Evolutionary conservation across 2,797 vertebrate species (phyloP).

Genomic region (Molossus molossus): DNA sequence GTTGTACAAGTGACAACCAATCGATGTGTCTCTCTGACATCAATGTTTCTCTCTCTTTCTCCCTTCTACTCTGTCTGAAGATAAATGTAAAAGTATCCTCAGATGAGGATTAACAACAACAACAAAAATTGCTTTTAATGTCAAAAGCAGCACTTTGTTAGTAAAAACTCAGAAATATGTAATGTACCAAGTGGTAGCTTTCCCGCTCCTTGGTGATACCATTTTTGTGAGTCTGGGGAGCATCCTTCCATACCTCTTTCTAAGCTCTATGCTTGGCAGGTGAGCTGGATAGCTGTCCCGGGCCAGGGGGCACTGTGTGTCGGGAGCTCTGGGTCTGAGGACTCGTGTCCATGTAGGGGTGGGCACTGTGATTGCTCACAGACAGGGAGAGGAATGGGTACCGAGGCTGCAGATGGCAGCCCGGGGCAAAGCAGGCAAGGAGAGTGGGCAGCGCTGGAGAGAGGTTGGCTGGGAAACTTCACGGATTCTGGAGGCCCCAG

Average conservation of each 20-base stretch:
- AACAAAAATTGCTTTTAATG: not conserved
- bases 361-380: not conserved
- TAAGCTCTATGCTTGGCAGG: not conserved
- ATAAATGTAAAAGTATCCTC: too few relatives aligned
- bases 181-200: too few relatives aligned
- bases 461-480: not conserved
- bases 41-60: too few relatives aligned
- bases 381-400: not conserved
- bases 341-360: not conserved
- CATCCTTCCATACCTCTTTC: not conserved
- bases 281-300: not conserved
- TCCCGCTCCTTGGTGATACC: too few relatives aligned
- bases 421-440: not conserved
- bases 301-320: accelerated
- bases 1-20: too few relatives aligned
- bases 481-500: not conserved
- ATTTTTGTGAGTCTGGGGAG: not conserved
- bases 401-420: not conserved
- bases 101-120: too few relatives aligned
- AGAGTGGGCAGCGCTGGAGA: not conserved
- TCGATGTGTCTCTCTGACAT: too few relatives aligned
- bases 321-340: not conserved
- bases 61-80: too few relatives aligned
- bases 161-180: not conserved
- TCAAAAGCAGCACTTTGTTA: not conserved